These are phyloP conservation scores for Hydra vulgaris DNA, from an alignment of 30 jellyfish, hydroid and myxozoan species.

Conservation along the genomic window DNA sequence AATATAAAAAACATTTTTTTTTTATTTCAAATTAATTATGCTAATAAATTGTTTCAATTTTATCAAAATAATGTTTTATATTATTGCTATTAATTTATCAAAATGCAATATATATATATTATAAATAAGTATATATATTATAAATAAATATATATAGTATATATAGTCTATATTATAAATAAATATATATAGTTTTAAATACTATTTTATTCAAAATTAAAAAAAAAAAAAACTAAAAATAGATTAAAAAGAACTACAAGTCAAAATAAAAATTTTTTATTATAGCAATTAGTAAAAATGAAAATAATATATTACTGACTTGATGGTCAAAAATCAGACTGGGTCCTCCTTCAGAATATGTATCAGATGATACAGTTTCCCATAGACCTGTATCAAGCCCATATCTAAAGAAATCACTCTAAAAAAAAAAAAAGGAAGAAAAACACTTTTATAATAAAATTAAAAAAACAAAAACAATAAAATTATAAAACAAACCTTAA, in stretches of 20 bases:
- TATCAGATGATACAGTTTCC: conserved; percentile 55
- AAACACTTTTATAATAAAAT: neutral
- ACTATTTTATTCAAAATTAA: no score
- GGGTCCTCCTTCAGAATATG: conserved; percentile 82
- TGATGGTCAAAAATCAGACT: conserved; percentile 80
- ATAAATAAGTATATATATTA: no score
- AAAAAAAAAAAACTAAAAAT: neutral
- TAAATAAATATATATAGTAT: no score
- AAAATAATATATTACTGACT: conserved; percentile 16
- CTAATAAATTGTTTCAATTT: no score
- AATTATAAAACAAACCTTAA: conserved; percentile 37
- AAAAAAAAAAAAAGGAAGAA: neutral
- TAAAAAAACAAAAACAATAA: neutral
- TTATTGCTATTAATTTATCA: no score
- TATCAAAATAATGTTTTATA: no score
- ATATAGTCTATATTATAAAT: no score
- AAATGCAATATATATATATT: no score
- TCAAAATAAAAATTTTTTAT: neutral
- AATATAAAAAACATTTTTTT: no score
- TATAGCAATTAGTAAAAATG: neutral
- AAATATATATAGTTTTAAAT: no score
- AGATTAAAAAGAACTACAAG: neutral
- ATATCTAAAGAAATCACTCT: conserved; percentile 84
- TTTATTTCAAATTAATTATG: no score
- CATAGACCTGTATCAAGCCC: conserved; percentile 65